Evolutionary conservation across 2,113 vertebrate species (phyloP), one percentile per base, ranked within the genome.

Genomic region (Centropus bengalensis): DNA sequence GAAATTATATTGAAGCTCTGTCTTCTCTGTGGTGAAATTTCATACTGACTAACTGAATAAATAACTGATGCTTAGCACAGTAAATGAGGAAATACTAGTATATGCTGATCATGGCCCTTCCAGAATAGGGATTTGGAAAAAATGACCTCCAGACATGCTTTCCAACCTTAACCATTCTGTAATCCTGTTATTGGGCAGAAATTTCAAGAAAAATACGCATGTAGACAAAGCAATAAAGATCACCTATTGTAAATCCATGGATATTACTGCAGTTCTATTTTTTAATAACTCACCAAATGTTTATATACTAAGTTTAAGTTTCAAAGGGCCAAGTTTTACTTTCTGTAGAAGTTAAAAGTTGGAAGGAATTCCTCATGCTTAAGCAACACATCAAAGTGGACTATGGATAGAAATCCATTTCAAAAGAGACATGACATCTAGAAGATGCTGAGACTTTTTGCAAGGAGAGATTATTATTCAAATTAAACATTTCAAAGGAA

Each of bases 401-500:
- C n/a, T 93, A 80, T 59, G 40, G 88, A 82, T 24, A 68, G 56
- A 93, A 55, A 52, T 8, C 4, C 40, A 40, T 96, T 86, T 94
- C 73, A 62, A 59, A 81, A 94, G 51, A 94, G 79, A 90, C 30
- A 32, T 58, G 45, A 82, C 11, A 2, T 68, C 77, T 83, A 84
- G 86, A 47, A 86, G 81, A 89, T 60, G 67, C 89, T 54, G 68
- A 91, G 59, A 67, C 45, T 67, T 55, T 89, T 96, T 82, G 27
- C 32, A 90, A 47, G 77, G 76, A 69, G 70, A 55, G 69, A 74
- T 96, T 94, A 80, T 68, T 51, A 89, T 94, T 91, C 76, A 94
- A 93, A 87, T 94, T 88, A 96, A 96, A 36, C 36, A 92, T 94
- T 96, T 88, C 73, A 85, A 94, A 89, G 66, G 75, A 96, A 92